These are phyloP conservation scores for Lerema accius DNA, from an alignment of 1,140 invertebrate species.

Conservation along the genomic window DNA sequence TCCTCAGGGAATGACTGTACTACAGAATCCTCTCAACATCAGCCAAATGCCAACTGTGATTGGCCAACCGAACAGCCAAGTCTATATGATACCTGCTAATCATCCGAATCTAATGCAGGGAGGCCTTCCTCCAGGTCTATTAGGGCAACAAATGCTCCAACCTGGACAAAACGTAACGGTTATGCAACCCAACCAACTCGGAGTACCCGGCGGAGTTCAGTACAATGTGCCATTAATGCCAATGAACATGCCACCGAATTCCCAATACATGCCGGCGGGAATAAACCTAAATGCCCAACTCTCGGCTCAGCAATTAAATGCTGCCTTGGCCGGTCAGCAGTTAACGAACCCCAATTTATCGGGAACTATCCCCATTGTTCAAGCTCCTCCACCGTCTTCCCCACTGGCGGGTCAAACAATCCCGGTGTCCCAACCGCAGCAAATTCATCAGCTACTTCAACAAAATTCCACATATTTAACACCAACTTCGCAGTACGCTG, in stretches of 20 bases:
- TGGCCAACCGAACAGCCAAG: conserved; percentile 72
- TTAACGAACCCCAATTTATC: conserved; percentile 61
- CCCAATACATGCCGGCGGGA: conserved; percentile 69
- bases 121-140: conserved; percentile 55
- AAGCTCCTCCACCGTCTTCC: conserved; percentile 60
- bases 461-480: conserved; percentile 63
- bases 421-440: conserved; percentile 52
- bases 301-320: conserved; percentile 72
- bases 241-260: conserved; percentile 69
- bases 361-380: conserved; percentile 72
- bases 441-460: conserved; percentile 64
- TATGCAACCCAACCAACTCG: conserved; percentile 72
- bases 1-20: conserved; percentile 72
- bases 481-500: conserved; percentile 64
- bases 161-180: conserved; percentile 74
- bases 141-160: conserved; percentile 69
- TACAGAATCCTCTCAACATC: conserved; percentile 73
- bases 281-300: conserved; percentile 72
- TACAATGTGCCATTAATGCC: conserved; percentile 75
- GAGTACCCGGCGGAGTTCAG: conserved; percentile 66
- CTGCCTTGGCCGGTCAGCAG: conserved; percentile 66
- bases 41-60: conserved; percentile 71
- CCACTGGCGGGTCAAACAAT: conserved; percentile 60
- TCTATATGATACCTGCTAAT: conserved; percentile 77
- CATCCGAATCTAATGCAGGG: conserved; percentile 66